Evolutionary conservation across 2,113 vertebrate species (phyloP).

Genomic region (Eulemur macaco): DNA sequence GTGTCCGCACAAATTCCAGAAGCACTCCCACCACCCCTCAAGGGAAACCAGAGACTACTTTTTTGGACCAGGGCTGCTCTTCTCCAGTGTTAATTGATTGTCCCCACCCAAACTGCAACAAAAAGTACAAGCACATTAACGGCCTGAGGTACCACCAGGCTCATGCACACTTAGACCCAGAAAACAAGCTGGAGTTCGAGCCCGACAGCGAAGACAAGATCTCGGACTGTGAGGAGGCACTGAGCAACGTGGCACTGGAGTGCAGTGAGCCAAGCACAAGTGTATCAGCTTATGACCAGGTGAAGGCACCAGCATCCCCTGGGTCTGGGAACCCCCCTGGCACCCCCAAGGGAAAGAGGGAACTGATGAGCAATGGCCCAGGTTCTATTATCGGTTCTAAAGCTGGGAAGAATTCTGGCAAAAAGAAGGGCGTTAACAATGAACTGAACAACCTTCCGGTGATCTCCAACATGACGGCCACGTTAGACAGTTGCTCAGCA

Average conservation of each 20-base stretch:
- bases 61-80: conserved; percentile 96
- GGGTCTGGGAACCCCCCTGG: conserved; percentile 90
- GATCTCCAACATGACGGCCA: conserved; percentile 96
- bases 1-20: conserved; percentile 95
- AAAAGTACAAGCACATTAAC: conserved; percentile 99
- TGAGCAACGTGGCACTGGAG: conserved; percentile 90
- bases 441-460: conserved; percentile 94
- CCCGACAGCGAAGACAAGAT: conserved; percentile 95
- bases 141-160: conserved; percentile 98
- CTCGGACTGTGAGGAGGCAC: conserved; percentile 95
- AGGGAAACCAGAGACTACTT: conserved; percentile 92
- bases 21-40: conserved; percentile 97
- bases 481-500: conserved; percentile 91
- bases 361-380: conserved; percentile 90
- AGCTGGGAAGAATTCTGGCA: conserved; percentile 91
- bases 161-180: conserved; percentile 95
- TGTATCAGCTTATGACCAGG: conserved; percentile 82
- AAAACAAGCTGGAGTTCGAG: conserved; percentile 95
- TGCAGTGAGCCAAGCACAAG: conserved; percentile 89
- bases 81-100: conserved; percentile 98
- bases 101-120: conserved; percentile 99
- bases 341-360: conserved; percentile 92
- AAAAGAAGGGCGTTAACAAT: conserved; percentile 91
- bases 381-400: conserved; percentile 88
- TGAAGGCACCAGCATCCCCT: conserved; percentile 90